These are phyloP conservation scores for human DNA, from an alignment of 2,113 vertebrate genomes.

Conservation along the genomic window DNA sequence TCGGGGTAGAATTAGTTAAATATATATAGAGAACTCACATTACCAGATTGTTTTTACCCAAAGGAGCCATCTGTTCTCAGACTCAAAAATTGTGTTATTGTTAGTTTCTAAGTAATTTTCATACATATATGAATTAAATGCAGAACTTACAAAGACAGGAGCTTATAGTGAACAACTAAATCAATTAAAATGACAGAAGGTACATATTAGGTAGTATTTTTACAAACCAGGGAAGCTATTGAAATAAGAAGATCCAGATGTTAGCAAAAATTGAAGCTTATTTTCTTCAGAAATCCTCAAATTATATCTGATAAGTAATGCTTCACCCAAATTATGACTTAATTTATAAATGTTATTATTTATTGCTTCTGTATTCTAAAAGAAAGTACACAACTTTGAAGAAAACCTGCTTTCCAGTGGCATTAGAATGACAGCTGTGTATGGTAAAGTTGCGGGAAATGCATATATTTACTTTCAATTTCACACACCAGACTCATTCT, in stretches of 20 bases:
- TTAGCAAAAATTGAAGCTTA: conserved; percentile 69
- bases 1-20: background rate
- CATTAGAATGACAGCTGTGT: conserved; percentile 73
- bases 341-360: conserved; percentile 66
- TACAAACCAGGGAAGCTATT: conserved; percentile 72
- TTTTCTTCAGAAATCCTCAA: conserved; percentile 71
- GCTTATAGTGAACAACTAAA: conserved; percentile 70
- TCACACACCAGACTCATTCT: conserved; percentile 37
- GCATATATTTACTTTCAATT: conserved; percentile 59
- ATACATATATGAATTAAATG: conserved; percentile 25
- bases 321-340: conserved; percentile 67
- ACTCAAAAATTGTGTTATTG: conserved; percentile 40
- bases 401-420: conserved; percentile 73
- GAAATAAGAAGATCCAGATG: conserved; percentile 83
- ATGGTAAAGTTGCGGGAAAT: conserved; percentile 66
- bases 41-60: background rate
- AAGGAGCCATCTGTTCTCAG: conserved; percentile 60
- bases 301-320: conserved; percentile 70
- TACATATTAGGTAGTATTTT: conserved; percentile 70
- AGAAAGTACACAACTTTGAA: conserved; percentile 75
- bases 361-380: conserved; percentile 56
- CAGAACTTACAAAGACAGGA: conserved; percentile 17
- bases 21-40: conserved; percentile 49
- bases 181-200: conserved; percentile 78
- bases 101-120: background rate